Evolutionary conservation across 2,888 invertebrate genomes (phyloP).

Genomic region (Macropis europaea): DNA sequence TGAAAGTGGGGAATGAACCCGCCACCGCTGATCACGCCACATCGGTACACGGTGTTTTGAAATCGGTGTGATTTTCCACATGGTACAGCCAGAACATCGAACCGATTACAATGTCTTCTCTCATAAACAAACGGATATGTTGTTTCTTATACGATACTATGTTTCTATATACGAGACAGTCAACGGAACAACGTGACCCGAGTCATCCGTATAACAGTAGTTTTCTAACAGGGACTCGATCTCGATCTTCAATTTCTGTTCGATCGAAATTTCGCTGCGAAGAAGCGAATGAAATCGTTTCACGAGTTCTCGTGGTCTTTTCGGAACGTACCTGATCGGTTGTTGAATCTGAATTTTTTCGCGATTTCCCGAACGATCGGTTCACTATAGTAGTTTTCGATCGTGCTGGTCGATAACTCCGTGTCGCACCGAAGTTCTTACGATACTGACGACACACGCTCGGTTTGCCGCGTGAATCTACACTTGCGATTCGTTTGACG

Average conservation of each 20-base stretch:
- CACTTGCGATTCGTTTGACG: background rate
- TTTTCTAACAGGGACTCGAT: background rate
- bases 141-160: background rate
- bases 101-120: background rate
- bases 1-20: background rate
- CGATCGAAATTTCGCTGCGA: background rate
- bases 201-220: background rate
- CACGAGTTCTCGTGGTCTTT: background rate
- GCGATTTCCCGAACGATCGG: background rate
- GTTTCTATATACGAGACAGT: too few species aligned
- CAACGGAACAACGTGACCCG: too few species aligned
- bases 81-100: background rate
- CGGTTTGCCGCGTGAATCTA: slow-evolving; percentile 17
- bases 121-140: background rate
- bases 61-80: background rate
- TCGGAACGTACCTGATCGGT: slow-evolving; percentile 24
- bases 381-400: background rate
- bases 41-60: slow-evolving; percentile 9
- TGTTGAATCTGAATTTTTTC: background rate
- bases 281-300: background rate
- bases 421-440: slow-evolving; percentile 22
- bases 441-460: slow-evolving; percentile 30
- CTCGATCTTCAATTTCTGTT: background rate
- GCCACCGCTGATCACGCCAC: slow-evolving; percentile 29
- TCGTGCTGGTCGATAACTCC: slow-evolving; percentile 6